Conservation (phyloP, 2,113 vertebrate species). For the Nannospalax galili region DNA sequence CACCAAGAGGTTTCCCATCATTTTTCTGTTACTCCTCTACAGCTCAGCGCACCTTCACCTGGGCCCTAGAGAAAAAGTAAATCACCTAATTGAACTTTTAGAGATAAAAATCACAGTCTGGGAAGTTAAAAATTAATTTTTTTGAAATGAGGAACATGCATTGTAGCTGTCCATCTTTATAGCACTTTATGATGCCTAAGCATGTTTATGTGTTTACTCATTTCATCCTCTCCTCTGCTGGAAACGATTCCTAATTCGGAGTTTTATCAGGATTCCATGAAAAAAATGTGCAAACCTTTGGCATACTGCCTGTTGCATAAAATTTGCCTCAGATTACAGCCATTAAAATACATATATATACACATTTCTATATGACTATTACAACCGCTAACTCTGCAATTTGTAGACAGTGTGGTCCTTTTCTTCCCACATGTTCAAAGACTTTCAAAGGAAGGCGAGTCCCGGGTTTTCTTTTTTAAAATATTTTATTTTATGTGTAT, state of each 20-base stretch:
- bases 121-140: too few relatives aligned
- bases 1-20: too few relatives aligned
- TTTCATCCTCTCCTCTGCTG: neutral
- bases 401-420: neutral
- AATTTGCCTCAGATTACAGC: neutral
- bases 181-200: slow-evolving; percentile 43
- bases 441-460: slow-evolving; percentile 2
- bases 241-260: slow-evolving; percentile 24
- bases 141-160: neutral
- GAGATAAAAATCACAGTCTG: too few relatives aligned
- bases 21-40: too few relatives aligned
- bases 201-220: neutral
- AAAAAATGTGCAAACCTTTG: neutral
- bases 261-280: slow-evolving; percentile 23
- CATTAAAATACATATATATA: too few relatives aligned
- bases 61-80: too few relatives aligned
- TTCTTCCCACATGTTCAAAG: neutral
- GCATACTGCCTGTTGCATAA: neutral
- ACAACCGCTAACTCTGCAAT: slow-evolving; percentile 13
- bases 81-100: too few relatives aligned
- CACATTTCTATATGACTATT: too few relatives aligned
- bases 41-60: too few relatives aligned
- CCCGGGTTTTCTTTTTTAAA: neutral
- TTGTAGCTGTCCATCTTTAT: neutral
- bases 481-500: neutral